phyloP scores from a whole-genome alignment of 2,113 vertebrate species.

The Catharus fuscescens region DNA sequence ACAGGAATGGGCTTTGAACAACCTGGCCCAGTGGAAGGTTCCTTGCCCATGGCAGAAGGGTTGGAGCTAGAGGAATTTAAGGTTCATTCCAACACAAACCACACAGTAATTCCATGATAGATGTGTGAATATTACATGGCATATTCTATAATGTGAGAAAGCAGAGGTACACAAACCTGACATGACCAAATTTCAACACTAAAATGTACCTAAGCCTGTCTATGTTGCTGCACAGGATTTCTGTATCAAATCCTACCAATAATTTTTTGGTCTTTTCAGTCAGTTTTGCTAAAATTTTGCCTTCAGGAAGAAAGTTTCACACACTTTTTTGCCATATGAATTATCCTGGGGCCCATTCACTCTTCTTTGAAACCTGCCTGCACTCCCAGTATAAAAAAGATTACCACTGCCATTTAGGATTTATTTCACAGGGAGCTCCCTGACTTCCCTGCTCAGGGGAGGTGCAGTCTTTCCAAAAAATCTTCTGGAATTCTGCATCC shows the following conservation, averaged over 20 bases:
- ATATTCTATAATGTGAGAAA: background rate
- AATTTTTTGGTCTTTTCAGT: background rate
- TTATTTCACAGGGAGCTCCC: background rate
- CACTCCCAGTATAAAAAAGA: background rate
- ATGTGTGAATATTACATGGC: background rate
- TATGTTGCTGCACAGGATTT: background rate
- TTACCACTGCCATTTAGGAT: background rate
- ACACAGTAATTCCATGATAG: accelerated
- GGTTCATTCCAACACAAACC: background rate
- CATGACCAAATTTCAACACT: background rate
- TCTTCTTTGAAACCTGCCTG: background rate
- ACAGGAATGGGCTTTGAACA: background rate
- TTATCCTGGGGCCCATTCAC: background rate
- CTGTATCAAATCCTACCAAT: background rate
- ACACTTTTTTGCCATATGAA: background rate
- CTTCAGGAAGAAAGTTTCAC: background rate
- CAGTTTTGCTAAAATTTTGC: background rate
- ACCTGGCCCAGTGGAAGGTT: background rate
- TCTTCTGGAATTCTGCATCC: background rate
- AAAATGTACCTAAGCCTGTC: background rate
- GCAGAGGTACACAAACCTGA: background rate
- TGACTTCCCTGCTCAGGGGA: background rate
- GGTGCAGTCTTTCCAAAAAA: background rate
- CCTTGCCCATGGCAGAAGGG: background rate
- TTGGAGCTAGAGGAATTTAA: background rate